Conservation (phyloP, 2,113 vertebrate genomes). For the Hemiprocne comata region DNA sequence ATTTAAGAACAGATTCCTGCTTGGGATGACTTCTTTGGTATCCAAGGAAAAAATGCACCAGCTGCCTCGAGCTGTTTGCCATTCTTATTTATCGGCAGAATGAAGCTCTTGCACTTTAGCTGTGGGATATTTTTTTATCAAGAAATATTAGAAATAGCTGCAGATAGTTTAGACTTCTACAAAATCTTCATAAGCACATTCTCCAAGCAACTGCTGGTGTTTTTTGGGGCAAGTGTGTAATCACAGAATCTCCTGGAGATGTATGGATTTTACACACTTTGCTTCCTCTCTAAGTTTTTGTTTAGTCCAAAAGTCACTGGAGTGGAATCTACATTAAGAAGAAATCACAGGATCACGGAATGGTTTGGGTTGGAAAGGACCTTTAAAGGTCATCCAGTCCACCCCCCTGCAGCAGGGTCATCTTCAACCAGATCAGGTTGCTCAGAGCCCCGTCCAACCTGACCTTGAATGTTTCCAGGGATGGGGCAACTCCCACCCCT, state of each 20-base stretch:
- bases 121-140: background rate
- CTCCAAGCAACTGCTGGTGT: background rate
- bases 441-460: background rate
- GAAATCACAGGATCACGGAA: background rate
- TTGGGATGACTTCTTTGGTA: background rate
- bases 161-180: background rate
- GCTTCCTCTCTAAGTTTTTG: background rate
- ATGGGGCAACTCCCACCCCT: too few species aligned
- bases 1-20: background rate
- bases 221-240: fast-evolving
- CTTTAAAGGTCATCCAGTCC: fast-evolving
- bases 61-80: background rate
- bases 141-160: background rate
- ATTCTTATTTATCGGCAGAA: background rate
- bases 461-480: background rate
- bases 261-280: background rate
- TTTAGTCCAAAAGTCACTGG: background rate
- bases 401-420: background rate
- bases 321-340: background rate
- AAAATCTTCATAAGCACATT: background rate
- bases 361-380: background rate
- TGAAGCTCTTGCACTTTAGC: background rate
- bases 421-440: background rate
- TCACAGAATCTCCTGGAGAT: background rate
- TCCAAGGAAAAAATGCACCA: background rate